phyloP scores from a whole-genome alignment of 2,797 vertebrate genomes.

The Hipposideros larvatus region DNA sequence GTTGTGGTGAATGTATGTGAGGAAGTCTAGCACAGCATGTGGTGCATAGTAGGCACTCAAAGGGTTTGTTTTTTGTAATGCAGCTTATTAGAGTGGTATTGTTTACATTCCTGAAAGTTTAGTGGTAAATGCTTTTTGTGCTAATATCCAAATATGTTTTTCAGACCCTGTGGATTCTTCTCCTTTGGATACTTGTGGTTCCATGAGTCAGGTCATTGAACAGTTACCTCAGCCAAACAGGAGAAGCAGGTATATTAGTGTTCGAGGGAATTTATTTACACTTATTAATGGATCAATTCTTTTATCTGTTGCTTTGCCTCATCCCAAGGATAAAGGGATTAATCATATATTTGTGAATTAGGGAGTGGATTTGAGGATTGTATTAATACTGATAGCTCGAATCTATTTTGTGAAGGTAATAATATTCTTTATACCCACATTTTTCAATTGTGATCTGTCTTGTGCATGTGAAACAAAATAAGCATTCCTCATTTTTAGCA shows the following conservation, averaged over 20 bases:
- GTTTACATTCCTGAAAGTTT: conserved; percentile 46
- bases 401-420: conserved; percentile 40
- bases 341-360: conserved; percentile 58
- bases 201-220: conserved; percentile 78
- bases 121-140: conserved; percentile 14
- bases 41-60: neutral
- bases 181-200: conserved; percentile 41
- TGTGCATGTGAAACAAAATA: conserved; percentile 59
- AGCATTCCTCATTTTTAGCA: conserved; percentile 19
- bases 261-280: conserved; percentile 54
- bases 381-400: conserved; percentile 33
- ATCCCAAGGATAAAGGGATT: conserved; percentile 25
- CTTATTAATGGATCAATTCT: neutral
- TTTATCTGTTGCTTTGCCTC: conserved; percentile 35
- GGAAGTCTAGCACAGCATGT: neutral
- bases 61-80: neutral
- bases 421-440: conserved; percentile 9
- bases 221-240: conserved; percentile 75
- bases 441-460: conserved; percentile 26
- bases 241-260: conserved; percentile 84
- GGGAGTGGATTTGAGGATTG: conserved; percentile 17
- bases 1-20: conserved; percentile 9
- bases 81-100: neutral
- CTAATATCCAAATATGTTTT: conserved; percentile 61
- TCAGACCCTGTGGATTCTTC: conserved; percentile 76